Conservation (phyloP, 2,888 invertebrate species). For the Cataglyphis cursor region DNA sequence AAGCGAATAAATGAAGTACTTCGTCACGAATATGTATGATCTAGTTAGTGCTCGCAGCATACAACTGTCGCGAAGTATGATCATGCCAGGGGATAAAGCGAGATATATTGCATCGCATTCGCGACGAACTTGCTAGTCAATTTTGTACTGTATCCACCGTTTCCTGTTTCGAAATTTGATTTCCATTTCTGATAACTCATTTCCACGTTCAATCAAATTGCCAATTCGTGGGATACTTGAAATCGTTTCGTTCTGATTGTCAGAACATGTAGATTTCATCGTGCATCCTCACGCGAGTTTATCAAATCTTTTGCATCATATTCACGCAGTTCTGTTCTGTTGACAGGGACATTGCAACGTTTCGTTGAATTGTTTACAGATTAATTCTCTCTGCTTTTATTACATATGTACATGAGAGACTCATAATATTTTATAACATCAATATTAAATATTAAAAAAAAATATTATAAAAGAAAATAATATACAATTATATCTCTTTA, state of each 20-base stretch:
- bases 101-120: slow-evolving; percentile 42
- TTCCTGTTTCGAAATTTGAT: slow-evolving; percentile 62
- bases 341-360: slow-evolving; percentile 16
- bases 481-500: neutral
- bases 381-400: neutral
- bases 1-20: slow-evolving; percentile 44
- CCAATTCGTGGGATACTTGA: slow-evolving; percentile 66
- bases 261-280: slow-evolving; percentile 56
- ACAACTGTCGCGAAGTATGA: slow-evolving; percentile 48
- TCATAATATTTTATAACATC: neutral
- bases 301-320: slow-evolving; percentile 24
- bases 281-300: slow-evolving; percentile 34
- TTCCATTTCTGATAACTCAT: slow-evolving; percentile 54
- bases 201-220: slow-evolving; percentile 63
- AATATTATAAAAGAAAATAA: neutral
- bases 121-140: slow-evolving; percentile 46
- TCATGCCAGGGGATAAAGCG: slow-evolving; percentile 42
- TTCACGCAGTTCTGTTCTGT: neutral
- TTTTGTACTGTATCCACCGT: slow-evolving; percentile 50
- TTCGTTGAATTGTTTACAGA: slow-evolving; percentile 10
- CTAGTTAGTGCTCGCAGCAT: slow-evolving; percentile 40
- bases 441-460: neutral
- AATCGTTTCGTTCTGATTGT: slow-evolving; percentile 74
- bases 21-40: slow-evolving; percentile 49
- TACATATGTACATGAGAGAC: neutral